Evolutionary conservation across 1,140 invertebrate genomes (phyloP).

Genomic region (Heliconius hewitsoni): DNA sequence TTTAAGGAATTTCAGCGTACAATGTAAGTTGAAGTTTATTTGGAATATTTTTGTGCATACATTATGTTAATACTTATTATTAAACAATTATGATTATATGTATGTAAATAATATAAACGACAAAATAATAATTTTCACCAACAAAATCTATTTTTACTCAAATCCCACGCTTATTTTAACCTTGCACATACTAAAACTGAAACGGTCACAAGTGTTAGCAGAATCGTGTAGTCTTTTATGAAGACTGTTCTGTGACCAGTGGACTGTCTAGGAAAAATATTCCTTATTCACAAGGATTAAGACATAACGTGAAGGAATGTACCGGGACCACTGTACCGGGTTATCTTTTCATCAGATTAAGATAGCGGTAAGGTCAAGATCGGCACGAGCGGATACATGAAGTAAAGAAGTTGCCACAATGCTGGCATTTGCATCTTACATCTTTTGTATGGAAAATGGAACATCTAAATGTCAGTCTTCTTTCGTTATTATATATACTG

Average conservation of each 20-base stretch:
- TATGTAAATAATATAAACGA: too few species aligned
- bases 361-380: conserved; percentile 71
- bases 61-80: too few species aligned
- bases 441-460: conserved; percentile 48
- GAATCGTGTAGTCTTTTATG: conserved; percentile 68
- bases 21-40: too few species aligned
- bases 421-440: conserved; percentile 44
- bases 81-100: too few species aligned
- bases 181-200: conserved; percentile 53
- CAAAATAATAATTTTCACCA: too few species aligned
- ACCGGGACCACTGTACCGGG: conserved; percentile 69
- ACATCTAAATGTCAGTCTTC: conserved; percentile 43
- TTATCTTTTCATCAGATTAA: conserved; percentile 72
- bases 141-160: conserved; percentile 8
- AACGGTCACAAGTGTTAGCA: conserved; percentile 66
- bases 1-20: too few species aligned
- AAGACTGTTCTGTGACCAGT: conserved; percentile 57
- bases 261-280: conserved; percentile 40
- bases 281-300: conserved; percentile 32
- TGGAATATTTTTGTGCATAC: too few species aligned
- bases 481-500: conserved; percentile 16
- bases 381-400: conserved; percentile 57
- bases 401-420: conserved; percentile 40
- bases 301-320: conserved; percentile 42
- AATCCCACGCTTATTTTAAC: conserved; percentile 45